phyloP scores from a whole-genome alignment of 2,797 vertebrate species.

The Karalla daura region DNA sequence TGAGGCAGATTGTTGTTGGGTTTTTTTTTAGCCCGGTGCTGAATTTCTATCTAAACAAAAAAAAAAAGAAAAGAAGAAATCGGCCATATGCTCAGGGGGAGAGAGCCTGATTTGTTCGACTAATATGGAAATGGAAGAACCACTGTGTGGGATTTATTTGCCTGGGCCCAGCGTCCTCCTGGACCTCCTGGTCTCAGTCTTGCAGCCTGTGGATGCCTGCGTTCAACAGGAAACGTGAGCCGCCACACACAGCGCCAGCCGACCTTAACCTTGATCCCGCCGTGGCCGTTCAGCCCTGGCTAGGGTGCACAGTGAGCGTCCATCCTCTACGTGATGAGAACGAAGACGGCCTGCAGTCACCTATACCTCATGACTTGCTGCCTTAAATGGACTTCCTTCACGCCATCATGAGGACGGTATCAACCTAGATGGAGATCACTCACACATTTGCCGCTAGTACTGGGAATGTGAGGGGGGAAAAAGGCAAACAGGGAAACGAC shows the following conservation, averaged over 20 bases:
- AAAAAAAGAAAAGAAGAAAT: constrained; percentile 16
- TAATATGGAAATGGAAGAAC: neutral
- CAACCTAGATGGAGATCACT: constrained; percentile 2
- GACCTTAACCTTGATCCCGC: constrained; percentile 27
- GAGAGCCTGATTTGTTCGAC: constrained; percentile 2
- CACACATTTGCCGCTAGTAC: neutral
- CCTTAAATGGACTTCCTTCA: neutral
- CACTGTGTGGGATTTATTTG: neutral
- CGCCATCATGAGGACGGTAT: neutral
- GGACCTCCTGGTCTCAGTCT: neutral
- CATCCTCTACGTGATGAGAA: constrained; percentile 16
- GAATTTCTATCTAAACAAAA: constrained; percentile 3
- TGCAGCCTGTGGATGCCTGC: neutral
- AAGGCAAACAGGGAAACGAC: constrained; percentile 10
- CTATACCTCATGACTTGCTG: neutral
- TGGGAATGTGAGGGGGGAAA: neutral
- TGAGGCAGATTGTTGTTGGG: constrained; percentile 4
- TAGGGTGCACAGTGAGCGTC: neutral
- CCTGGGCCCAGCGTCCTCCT: neutral
- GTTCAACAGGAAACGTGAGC: constrained; percentile 1
- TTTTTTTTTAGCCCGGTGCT: constrained; percentile 2
- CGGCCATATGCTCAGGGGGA: constrained; percentile 3
- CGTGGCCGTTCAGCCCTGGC: constrained; percentile 8
- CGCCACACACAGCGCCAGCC: constrained; percentile 1
- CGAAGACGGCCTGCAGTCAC: neutral